Evolutionary conservation across 2,113 vertebrate species (phyloP).

Genomic region (Shinisaurus crocodilurus): DNA sequence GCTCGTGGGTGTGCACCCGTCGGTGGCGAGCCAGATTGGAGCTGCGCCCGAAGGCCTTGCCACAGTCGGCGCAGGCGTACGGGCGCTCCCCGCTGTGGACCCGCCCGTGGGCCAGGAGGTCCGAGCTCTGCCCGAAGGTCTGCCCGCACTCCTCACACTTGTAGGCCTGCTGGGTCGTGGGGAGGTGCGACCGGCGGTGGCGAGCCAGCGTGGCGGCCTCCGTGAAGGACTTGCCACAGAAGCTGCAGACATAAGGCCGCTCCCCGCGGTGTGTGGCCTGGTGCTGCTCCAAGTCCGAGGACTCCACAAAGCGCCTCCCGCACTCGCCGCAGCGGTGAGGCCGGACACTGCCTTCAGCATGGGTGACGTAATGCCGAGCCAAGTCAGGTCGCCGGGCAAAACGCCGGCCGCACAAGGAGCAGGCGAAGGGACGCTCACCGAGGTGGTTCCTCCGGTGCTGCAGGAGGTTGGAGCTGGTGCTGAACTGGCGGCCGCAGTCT

Average conservation of each 20-base stretch:
- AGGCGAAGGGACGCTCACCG: neutral
- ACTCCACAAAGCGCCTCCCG: slow-evolving; percentile 9
- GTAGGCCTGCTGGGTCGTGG: neutral
- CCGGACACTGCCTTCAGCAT: slow-evolving; percentile 16
- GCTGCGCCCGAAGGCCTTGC: slow-evolving; percentile 11
- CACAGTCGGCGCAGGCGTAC: slow-evolving; percentile 4
- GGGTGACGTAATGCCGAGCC: slow-evolving; percentile 16
- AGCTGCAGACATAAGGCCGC: slow-evolving; percentile 18
- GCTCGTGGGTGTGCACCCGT: slow-evolving; percentile 11
- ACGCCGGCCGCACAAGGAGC: slow-evolving; percentile 1
- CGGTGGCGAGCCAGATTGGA: slow-evolving; percentile 24
- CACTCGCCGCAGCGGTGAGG: slow-evolving; percentile 15
- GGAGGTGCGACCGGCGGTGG: slow-evolving; percentile 5
- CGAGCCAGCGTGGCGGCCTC: neutral
- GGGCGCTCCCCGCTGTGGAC: slow-evolving; percentile 10
- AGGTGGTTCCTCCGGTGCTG: slow-evolving; percentile 21
- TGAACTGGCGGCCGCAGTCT: slow-evolving; percentile 7
- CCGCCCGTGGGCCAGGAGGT: slow-evolving; percentile 27
- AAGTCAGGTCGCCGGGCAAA: slow-evolving; percentile 11
- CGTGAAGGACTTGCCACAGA: slow-evolving; percentile 22
- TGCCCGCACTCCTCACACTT: slow-evolving; percentile 8
- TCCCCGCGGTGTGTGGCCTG: slow-evolving; percentile 2
- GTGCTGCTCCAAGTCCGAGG: neutral
- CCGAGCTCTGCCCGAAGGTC: slow-evolving; percentile 25
- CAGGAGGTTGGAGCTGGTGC: slow-evolving; percentile 26